Base-by-base conservation (phyloP, 2,113 vertebrate species). In the Chaetodon auriga region DNA sequence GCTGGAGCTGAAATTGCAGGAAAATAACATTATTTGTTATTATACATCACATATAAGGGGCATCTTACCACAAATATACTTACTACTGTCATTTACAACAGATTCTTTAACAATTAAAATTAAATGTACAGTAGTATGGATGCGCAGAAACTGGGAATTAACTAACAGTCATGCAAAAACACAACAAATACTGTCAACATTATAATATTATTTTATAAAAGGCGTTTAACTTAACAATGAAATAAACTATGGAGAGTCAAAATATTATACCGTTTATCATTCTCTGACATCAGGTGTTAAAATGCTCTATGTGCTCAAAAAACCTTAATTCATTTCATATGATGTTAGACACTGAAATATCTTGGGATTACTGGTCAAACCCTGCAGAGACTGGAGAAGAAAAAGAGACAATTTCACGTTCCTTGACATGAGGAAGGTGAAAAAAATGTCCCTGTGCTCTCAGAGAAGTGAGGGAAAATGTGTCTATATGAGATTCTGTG, bases 1-100 rank as follows among this genome's bases (percentile, higher is more conserved):
- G 95, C 88, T 95, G 91, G 87, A 91, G 84, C 92, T 94, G 85
- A 57, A 62, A 63, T 30, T 41, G 19, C 5, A 79, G 3, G 23
- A 81, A 65, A 68, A 74, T 35, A 51, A n/a, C 45, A 68, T 30
- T 45, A 23, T 66, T 55, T 12, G 12, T 57, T 55, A 19, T 51
- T 51, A 6, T 16, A 49, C 6, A 49, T 49, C 6, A 49, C 14
- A 49, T 64, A 23, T 13, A 55, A 66, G 2, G 11, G 21, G 13
- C 41, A 8, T 36, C 7, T 75, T 15, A 35, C 3, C 2, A 43
- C 41, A 81, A 9, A 21, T 80, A 43, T 11, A 18, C 11, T 36
- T 19, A 11, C 35, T 21, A 38, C 49, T 2, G 30, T 36, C 19
- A 48, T 57, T 81, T 58, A 9, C 12, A 69, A n/a, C 18, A 51